A percentile compares a stretch with the other conserved stretches of the same genome.
Evolutionary conservation across 1,140 invertebrate genomes (phyloP).

Genomic region (Popillia japonica): DNA sequence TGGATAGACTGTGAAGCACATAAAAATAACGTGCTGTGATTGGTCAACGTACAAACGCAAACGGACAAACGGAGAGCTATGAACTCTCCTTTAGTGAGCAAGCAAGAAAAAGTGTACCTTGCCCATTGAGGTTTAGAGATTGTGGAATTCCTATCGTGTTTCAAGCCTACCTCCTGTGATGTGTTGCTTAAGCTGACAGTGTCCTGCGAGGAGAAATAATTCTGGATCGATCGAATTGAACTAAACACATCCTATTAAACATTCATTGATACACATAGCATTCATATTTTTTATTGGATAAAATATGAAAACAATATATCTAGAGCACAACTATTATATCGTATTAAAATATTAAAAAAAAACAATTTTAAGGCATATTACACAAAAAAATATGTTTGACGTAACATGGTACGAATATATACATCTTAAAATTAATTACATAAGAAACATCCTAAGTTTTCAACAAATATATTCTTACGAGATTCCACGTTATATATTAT

Average conservation of each 20-base stretch:
- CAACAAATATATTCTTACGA: conserved; percentile 29
- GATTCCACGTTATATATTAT: conserved; percentile 23
- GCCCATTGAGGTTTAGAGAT: too few relatives aligned
- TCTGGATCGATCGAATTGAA: too few relatives aligned
- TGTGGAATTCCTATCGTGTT: too few relatives aligned
- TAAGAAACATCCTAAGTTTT: conserved; percentile 24
- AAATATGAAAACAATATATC: not conserved
- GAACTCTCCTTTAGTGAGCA: too few relatives aligned
- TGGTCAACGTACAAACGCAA: too few relatives aligned
- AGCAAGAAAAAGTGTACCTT: too few relatives aligned
- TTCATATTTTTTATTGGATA: conserved; percentile 12
- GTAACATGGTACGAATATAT: conserved; percentile 14
- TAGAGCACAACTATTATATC: conserved; percentile 2
- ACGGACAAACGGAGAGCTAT: too few relatives aligned
- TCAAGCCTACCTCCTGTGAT: too few relatives aligned
- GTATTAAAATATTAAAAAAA: conserved; percentile 21
- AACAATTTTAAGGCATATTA: conserved; percentile 28
- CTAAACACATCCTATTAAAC: not conserved
- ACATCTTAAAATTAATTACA: conserved; percentile 33
- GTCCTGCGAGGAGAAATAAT: too few relatives aligned
- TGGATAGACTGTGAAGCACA: too few relatives aligned
- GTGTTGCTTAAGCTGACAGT: too few relatives aligned
- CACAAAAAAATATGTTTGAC: conserved; percentile 26
- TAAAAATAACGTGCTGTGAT: too few relatives aligned
- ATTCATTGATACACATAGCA: conserved; percentile 6